Evolutionary conservation across 2,888 invertebrate genomes (phyloP).

Genomic region (Carabus problematicus): DNA sequence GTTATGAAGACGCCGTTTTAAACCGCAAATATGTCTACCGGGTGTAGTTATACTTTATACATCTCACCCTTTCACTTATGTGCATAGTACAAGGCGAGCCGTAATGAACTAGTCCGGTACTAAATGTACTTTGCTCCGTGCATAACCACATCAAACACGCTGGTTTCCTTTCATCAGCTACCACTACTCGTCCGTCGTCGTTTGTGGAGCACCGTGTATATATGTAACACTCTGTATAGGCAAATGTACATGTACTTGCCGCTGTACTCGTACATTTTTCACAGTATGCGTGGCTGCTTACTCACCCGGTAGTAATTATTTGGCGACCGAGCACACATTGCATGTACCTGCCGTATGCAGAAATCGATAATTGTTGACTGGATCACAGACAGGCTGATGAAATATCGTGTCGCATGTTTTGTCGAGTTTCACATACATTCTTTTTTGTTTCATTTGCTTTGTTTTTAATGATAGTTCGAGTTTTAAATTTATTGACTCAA

Average conservation of each 20-base stretch:
- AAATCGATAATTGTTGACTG: background rate
- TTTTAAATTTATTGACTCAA: too few relatives aligned
- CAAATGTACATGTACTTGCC: background rate
- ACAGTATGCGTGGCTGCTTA: constrained; percentile 11
- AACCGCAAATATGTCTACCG: too few relatives aligned
- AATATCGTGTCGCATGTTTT: background rate
- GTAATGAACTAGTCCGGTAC: too few relatives aligned
- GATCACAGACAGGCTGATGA: background rate
- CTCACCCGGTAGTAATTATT: constrained; percentile 35
- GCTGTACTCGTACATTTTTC: background rate
- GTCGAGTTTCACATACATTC: background rate
- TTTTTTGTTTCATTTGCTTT: background rate
- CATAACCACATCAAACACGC: constrained; percentile 22
- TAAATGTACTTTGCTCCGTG: too few relatives aligned
- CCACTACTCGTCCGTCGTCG: background rate
- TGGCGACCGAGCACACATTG: constrained; percentile 14
- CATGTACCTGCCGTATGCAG: background rate
- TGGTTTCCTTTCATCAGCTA: constrained; percentile 26
- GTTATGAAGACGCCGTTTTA: too few relatives aligned
- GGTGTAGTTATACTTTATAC: too few relatives aligned
- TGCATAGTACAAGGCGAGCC: too few relatives aligned
- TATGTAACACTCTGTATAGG: background rate
- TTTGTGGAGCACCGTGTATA: background rate
- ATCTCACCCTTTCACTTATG: too few relatives aligned
- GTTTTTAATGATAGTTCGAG: too few relatives aligned